Conservation (phyloP, 2,113 vertebrate species). For the Argyrosomus japonicus region DNA sequence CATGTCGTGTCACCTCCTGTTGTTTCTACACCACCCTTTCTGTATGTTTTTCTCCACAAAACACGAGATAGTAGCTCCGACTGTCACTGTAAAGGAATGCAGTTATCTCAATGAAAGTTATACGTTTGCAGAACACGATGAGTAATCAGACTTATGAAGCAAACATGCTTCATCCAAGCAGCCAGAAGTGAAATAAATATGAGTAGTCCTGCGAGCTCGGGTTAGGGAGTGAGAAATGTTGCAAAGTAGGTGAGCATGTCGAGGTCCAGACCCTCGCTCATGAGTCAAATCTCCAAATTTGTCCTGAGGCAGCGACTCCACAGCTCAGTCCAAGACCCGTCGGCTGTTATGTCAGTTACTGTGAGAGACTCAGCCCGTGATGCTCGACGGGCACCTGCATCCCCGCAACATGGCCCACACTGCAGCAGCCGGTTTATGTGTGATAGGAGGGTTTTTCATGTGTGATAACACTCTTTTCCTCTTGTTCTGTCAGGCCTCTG, state of each 20-base stretch:
- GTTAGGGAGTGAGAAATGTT: neutral
- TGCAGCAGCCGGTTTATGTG: neutral
- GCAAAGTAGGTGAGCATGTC: neutral
- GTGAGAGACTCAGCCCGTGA: slow-evolving; percentile 10
- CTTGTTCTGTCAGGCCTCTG: slow-evolving; percentile 74
- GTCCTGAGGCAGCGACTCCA: neutral
- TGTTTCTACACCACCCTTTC: slow-evolving; percentile 7
- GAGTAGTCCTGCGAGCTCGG: neutral
- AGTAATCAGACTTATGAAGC: slow-evolving; percentile 20
- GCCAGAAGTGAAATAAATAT: slow-evolving; percentile 30
- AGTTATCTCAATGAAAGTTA: neutral
- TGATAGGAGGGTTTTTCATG: neutral
- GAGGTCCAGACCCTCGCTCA: neutral
- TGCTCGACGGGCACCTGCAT: slow-evolving; percentile 36
- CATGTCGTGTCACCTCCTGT: slow-evolving; percentile 36
- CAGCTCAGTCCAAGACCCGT: slow-evolving; percentile 19
- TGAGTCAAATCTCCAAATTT: neutral
- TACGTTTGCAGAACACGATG: neutral
- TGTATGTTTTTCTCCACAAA: slow-evolving; percentile 24
- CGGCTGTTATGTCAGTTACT: slow-evolving; percentile 42
- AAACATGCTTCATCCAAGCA: neutral
- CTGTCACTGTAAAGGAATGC: neutral
- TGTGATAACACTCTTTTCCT: neutral
- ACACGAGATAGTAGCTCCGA: slow-evolving; percentile 5
- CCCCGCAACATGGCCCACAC: neutral